These are phyloP conservation scores for Hybos culiciformis DNA, from an alignment of 2,888 invertebrate genomes.

Conservation along the genomic window DNA sequence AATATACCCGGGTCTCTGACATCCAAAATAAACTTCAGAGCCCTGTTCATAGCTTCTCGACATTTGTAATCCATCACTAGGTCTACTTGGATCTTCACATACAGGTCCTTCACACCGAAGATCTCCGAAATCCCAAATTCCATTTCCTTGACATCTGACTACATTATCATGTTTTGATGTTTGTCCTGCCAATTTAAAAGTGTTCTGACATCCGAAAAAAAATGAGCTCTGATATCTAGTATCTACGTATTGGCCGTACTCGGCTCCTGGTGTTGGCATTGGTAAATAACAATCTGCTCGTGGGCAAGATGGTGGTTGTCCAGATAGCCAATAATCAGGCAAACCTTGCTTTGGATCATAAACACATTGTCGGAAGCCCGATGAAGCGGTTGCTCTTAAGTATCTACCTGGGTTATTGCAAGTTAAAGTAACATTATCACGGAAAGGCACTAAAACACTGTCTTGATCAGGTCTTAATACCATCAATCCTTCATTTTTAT, in stretches of 20 bases:
- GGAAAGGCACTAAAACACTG: slow-evolving; percentile 74
- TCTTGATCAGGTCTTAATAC: slow-evolving; percentile 67
- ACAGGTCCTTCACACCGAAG: slow-evolving; percentile 89
- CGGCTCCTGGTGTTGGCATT: slow-evolving; percentile 82
- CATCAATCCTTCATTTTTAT: slow-evolving; percentile 71
- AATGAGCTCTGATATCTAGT: slow-evolving; percentile 87
- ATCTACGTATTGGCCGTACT: slow-evolving; percentile 76
- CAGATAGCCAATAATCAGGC: slow-evolving; percentile 84
- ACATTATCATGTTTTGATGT: slow-evolving; percentile 83
- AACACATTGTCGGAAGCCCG: slow-evolving; percentile 85
- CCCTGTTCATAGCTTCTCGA: slow-evolving; percentile 77
- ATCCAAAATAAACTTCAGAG: slow-evolving; percentile 81
- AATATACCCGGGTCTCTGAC: slow-evolving; percentile 83
- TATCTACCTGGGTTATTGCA: slow-evolving; percentile 67
- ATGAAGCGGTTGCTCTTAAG: slow-evolving; percentile 65
- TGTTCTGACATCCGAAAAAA: slow-evolving; percentile 92
- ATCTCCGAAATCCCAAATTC: slow-evolving; percentile 95
- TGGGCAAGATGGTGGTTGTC: slow-evolving; percentile 72
- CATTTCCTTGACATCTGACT: slow-evolving; percentile 81
- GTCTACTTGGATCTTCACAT: slow-evolving; percentile 89
- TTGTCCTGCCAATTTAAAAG: slow-evolving; percentile 86
- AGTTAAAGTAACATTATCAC: slow-evolving; percentile 76
- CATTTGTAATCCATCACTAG: slow-evolving; percentile 79
- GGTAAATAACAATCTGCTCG: slow-evolving; percentile 85
- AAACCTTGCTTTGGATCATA: slow-evolving; percentile 85